Evolutionary conservation across 2,888 invertebrate species (phyloP), one percentile per base, ranked within the genome.

Genomic region (Callyntrura guangdongensis): DNA sequence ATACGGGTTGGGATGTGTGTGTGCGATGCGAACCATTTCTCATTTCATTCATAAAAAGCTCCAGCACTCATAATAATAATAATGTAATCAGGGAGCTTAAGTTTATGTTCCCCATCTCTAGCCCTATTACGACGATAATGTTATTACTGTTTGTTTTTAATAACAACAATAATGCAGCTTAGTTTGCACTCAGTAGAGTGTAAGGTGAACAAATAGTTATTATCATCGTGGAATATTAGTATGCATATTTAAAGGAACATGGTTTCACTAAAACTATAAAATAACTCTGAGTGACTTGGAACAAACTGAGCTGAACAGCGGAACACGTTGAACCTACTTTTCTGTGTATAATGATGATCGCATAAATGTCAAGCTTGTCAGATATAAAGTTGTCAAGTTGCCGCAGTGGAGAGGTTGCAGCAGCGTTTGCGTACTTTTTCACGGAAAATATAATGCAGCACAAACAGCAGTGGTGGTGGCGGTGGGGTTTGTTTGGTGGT

Each of bases 361-460:
- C 89, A 91, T 91, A 89, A 91, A 91, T 91, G 91, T 91, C 91
- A 91, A 89, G 89, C 91, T 89, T 91, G 91, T 91, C 91, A 91
- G 89, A 89, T 86, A 88, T 89, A 88, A 91, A 91, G 91, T 91
- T 91, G 91, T 91, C 91, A 91, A 85, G 89, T 85, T 89, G 77
- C 79, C 64, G 79, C 84, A 79, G 79, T 36, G 83, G 82, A 77
- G 74, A 89, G 74, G 83, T 83, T 67, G 84, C 74, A 74, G 67
- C 69, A 79, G 79, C 77, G 47, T 72, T 61, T 20, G 79, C 27
- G 69, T 47, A 64, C 36, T 17, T 27, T 59, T 49, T 27, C 27
- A 74, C 36, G 74, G 47, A 49, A 74, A 74, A 74, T 74, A 72
- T 72, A 45, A 72, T 17, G 67, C 45, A 83, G 47, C 69, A 36